Conservation (phyloP, 2,797 vertebrate species). For the Xenentodon cancila region DNA sequence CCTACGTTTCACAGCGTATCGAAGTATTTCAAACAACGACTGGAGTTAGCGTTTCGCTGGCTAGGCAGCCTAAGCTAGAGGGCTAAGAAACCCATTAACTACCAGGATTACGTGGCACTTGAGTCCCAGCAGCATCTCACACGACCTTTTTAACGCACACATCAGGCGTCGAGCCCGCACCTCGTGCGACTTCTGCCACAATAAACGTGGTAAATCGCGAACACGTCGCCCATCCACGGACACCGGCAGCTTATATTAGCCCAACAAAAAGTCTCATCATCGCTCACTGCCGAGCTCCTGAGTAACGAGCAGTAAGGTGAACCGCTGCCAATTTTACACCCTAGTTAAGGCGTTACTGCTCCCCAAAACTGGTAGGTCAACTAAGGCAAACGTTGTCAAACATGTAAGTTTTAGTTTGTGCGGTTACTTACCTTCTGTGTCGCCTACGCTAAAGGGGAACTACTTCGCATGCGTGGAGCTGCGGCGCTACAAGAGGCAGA, state of each 20-base stretch:
- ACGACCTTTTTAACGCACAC: neutral
- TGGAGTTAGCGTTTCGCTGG: neutral
- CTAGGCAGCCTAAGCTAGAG: neutral
- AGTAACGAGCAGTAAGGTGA: neutral
- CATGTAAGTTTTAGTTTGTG: neutral
- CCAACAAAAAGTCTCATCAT: neutral
- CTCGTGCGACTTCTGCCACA: conserved; percentile 10
- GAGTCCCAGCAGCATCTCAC: conserved; percentile 20
- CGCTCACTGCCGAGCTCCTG: neutral
- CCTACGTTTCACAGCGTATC: no score
- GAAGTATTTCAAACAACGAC: neutral
- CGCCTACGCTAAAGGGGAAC: conserved; percentile 39
- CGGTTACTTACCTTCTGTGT: conserved; percentile 70
- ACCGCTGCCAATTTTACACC: accelerated
- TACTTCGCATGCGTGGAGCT: conserved; percentile 53
- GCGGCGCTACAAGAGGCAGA: conserved; percentile 7
- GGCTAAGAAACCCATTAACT: conserved; percentile 15
- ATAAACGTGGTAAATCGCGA: conserved; percentile 17
- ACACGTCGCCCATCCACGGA: conserved; percentile 13
- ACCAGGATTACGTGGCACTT: conserved; percentile 42
- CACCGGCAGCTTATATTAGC: conserved; percentile 34
- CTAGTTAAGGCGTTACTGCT: neutral
- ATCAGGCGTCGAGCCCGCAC: conserved; percentile 17
- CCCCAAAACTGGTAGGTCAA: accelerated
- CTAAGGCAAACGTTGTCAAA: neutral